Base-by-base conservation (phyloP, 2,797 vertebrate genomes). In the Halcyon badia region DNA sequence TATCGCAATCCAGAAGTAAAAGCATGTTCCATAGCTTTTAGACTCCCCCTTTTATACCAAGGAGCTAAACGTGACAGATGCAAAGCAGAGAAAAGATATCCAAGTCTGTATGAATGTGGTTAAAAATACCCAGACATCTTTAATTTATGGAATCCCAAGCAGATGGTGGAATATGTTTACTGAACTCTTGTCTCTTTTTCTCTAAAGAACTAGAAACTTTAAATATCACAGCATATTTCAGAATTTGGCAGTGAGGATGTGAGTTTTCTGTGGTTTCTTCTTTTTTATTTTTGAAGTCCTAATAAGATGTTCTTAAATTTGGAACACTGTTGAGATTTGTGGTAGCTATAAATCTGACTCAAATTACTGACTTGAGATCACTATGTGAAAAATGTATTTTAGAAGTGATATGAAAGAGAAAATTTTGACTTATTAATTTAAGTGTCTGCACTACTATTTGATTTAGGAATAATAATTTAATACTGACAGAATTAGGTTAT, bases 121-220 rank as follows among this genome's bases (percentile, higher is more conserved):
- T 95, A 95, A 97, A 96, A 97, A 96, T 97, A 97, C 24, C 73
- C 89, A 97, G 96, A 93, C 93, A 96, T 97, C 93, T 97, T 97
- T 97, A 97, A 97, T 96, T 97, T 97, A 97, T 97, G 97, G 97
- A 96, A 97, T 96, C 96, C 93, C 94, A 94, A 95, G 80, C 95
- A 97, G 96, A 97, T 97, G 97, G 97, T 70, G 88, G 83, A 97
- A 94, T 93, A 83, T 97, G 85, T 95, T 97, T 96, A 89, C 83
- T 97, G 94, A 96, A 91, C 90, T 94, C 80, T 94, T 64, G 28
- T 79, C 66, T 95, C 77, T 73, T 91, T 89, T 90, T 68, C 87
- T 95, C 80, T 76, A 37, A 97, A 97, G 93, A 95, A 71, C 42
- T 58, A 81, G 93, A 84, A 95, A 95, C 96, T 96, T 95, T 96